Base-by-base conservation (phyloP, 92 coral and sea anemone genomes). In the Muricea muricata region DNA sequence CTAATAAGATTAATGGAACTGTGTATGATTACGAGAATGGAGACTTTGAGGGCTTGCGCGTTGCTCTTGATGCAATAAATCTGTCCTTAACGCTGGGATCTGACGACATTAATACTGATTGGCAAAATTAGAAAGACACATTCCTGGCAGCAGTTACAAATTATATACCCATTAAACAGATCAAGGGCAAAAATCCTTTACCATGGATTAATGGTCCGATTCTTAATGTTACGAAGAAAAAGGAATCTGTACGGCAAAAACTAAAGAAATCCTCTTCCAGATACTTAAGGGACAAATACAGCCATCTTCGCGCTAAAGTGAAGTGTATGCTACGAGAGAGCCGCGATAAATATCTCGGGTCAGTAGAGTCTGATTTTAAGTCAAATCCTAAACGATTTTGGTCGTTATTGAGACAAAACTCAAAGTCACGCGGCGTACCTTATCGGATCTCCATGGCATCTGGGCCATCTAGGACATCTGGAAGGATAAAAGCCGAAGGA, bases 201-300 rank as follows among this genome's bases (percentile, higher is more conserved):
- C 94, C 94, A 4, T 91, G 94, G 94, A 81, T 87, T 26, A 66
- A 85, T 50, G 85, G 88, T 1, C 66, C 87, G 18, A 68, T 88
- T 34, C 70, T 85, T n/a, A 67, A 91, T 67, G 66, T 81, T 15
- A 85, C 88, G 15, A 91, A 66, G 83, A 91, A 91, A 65, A 84
- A 84, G 75, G 79, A 83, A 33, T 48, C 91, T 28, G 83, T 78
- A 0, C 83, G 94, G 52, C 76, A 76, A 52, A 91, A 91, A 67
- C 65, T 84, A 24, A 91, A 87, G 65, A 68, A 63, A 80, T 80
- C 81, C 17, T 28, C 87, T 21, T 52, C 78, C 18, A 14, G 50
- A 25, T 80, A 78, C 21, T 73, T 85, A 29, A 78, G 73, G 50
- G 86, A 45, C 61, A 89, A 85, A 65, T 70, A 80, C 46, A 73